These are phyloP conservation scores for Drosophila macrospina DNA, from an alignment of 2,888 invertebrate species.

Conservation along the genomic window DNA sequence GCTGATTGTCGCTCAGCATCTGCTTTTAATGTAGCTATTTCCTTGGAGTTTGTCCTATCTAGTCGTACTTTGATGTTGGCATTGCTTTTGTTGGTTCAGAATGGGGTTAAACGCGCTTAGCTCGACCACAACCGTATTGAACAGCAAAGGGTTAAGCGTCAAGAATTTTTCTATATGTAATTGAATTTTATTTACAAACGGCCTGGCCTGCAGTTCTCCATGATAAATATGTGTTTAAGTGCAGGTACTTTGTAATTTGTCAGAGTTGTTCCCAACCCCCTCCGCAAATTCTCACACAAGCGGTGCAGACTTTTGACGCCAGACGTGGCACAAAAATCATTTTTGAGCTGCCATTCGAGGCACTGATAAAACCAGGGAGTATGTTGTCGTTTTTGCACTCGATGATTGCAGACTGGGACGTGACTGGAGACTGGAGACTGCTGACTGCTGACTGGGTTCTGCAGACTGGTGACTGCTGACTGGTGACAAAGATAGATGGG, in stretches of 20 bases:
- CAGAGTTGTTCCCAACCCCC: constrained; percentile 31
- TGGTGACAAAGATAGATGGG: constrained; percentile 70
- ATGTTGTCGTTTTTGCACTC: not conserved
- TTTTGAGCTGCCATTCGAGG: constrained; percentile 31
- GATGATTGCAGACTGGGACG: no score
- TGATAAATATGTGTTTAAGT: constrained; percentile 69
- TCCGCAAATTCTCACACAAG: constrained; percentile 6
- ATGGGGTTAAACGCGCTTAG: constrained; percentile 53
- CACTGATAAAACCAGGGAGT: constrained; percentile 3
- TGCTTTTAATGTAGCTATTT: constrained; percentile 31
- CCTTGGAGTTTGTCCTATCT: constrained; percentile 16
- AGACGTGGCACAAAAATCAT: constrained; percentile 46
- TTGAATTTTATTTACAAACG: constrained; percentile 40
- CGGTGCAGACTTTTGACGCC: constrained; percentile 44
- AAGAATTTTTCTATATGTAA: constrained; percentile 7
- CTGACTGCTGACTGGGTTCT: constrained; percentile 2
- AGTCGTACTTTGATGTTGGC: constrained; percentile 49
- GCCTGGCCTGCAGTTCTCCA: constrained; percentile 25
- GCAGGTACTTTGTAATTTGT: constrained; percentile 69
- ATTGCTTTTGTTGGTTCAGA: constrained; percentile 10
- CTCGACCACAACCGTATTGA: constrained; percentile 48
- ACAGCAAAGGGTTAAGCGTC: constrained; percentile 16
- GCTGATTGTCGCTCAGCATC: not conserved
- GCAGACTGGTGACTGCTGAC: constrained; percentile 27
- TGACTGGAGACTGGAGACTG: not conserved